These are phyloP conservation scores for Chromobotia macracanthus DNA, from an alignment of 2,797 vertebrate genomes.

Conservation along the genomic window DNA sequence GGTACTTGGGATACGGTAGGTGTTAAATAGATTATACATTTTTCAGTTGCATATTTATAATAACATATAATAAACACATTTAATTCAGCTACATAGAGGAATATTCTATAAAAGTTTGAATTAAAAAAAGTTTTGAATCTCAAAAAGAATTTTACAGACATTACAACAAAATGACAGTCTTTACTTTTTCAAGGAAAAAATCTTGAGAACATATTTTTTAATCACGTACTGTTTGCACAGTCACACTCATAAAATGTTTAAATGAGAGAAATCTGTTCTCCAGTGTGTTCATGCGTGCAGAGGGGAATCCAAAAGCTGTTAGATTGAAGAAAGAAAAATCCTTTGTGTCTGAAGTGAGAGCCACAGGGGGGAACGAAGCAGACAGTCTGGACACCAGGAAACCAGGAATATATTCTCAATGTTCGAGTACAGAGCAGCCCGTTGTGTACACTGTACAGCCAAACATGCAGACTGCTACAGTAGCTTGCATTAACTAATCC, in stretches of 20 bases:
- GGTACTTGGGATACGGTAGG: no score
- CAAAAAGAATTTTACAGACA: no score
- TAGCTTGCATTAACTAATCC: background rate
- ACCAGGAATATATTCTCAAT: background rate
- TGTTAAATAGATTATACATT: no score
- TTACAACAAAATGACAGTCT: background rate
- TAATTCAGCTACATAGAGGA: background rate
- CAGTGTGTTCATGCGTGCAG: constrained; percentile 32
- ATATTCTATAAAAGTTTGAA: background rate
- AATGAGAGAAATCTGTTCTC: constrained; percentile 1
- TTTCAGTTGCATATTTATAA: no score
- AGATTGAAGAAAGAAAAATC: constrained; percentile 33
- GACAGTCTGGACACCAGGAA: constrained; percentile 37
- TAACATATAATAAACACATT: no score
- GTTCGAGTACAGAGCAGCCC: background rate
- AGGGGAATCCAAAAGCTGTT: constrained; percentile 34
- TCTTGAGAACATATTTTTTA: no score
- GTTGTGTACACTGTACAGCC: background rate
- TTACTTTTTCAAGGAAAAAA: background rate
- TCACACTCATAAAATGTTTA: background rate
- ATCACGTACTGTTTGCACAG: constrained; percentile 7
- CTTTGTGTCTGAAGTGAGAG: constrained; percentile 56
- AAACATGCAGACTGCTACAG: background rate
- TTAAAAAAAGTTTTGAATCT: no score
- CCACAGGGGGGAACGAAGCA: constrained; percentile 25